A percentile compares a stretch with the other conserved stretches of the same genome.
phyloP scores from a whole-genome alignment of 2,888 invertebrate genomes.

The Gryllus longicercus region DNA sequence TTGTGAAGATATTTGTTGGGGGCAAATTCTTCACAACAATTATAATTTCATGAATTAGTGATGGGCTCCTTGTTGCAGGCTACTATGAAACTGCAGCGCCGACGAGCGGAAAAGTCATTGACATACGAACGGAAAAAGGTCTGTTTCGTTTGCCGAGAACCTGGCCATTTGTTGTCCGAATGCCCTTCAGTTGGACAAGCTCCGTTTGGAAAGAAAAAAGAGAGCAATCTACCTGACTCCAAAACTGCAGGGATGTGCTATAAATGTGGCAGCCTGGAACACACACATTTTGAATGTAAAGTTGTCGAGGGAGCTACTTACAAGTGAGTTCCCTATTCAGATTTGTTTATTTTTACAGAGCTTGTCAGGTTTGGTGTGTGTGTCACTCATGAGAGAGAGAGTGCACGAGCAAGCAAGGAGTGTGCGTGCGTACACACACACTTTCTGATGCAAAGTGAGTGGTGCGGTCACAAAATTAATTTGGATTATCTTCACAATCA shows the following conservation, averaged over 20 bases:
- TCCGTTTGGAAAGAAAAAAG: background rate
- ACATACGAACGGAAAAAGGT: constrained; percentile 64
- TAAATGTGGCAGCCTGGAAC: constrained; percentile 88
- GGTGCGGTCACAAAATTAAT: too few species aligned
- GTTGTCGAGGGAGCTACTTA: constrained; percentile 59
- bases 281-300: constrained; percentile 70
- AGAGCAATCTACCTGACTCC: constrained; percentile 44
- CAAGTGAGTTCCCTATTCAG: background rate
- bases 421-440: too few species aligned
- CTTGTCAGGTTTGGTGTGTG: too few species aligned
- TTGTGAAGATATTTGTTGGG: too few species aligned
- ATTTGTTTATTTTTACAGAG: too few species aligned
- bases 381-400: too few species aligned
- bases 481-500: too few species aligned
- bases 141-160: constrained; percentile 75
- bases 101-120: constrained; percentile 69
- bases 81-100: constrained; percentile 65
- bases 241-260: constrained; percentile 71
- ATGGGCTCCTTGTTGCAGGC: constrained; percentile 38
- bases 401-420: too few species aligned
- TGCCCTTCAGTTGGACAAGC: constrained; percentile 66
- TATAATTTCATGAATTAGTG: too few species aligned
- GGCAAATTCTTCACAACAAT: too few species aligned
- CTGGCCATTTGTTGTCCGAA: constrained; percentile 76
- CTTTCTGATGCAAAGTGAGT: too few species aligned